Evolutionary conservation across 2,888 invertebrate species (phyloP), one percentile per base, ranked within the genome.

Genomic region (Nemurella pictetii): DNA sequence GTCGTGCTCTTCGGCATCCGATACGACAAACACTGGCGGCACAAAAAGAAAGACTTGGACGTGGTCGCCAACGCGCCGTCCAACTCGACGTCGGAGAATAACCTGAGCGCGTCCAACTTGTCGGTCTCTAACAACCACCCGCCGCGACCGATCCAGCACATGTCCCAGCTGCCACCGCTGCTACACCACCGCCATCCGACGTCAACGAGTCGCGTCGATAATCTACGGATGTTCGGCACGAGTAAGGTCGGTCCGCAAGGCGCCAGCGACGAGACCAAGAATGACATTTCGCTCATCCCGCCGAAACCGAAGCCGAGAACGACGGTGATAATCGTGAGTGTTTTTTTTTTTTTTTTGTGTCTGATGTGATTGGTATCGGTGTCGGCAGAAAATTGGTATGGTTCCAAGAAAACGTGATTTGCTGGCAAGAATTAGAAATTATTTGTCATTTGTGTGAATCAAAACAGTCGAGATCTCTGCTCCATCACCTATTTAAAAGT

Each of bases 1-100:
- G 92, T 94, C 87, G 93, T 94, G 86, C 90, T 94, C 75, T 93
- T 93, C 89, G 93, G 93, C 85, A 94, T 94, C 89, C 91, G 93
- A 27, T 93, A 94, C 88, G 93, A 94, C 89, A 93, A 93, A 89
- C 93, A 93, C 88, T 94, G 93, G 93, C 91, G 93, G 86, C 89
- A 89, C 84, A 88, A 88, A 84, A 89, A 89, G 86, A 86, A 86
- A 25, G 88, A 89, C 81, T 83, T 88, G 32, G 88, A 88, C 72
- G 81, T 86, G 84, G 80, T 85, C 20, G 81, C 85, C 0, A 55
- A 55, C n/a, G 83, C 80, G 25, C 72, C 78, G 9, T 15, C 78
- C 26, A 77, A 29, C 5, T 7, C 25, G 15, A 82, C 20, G 0
- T n/a, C n/a, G 3, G 73, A 26, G n/a, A 20, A 80, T 28, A 84